These are phyloP conservation scores for Bolinopsis microptera DNA, from an alignment of 37 sponge, comb jelly and placozoan species.

Conservation along the genomic window DNA sequence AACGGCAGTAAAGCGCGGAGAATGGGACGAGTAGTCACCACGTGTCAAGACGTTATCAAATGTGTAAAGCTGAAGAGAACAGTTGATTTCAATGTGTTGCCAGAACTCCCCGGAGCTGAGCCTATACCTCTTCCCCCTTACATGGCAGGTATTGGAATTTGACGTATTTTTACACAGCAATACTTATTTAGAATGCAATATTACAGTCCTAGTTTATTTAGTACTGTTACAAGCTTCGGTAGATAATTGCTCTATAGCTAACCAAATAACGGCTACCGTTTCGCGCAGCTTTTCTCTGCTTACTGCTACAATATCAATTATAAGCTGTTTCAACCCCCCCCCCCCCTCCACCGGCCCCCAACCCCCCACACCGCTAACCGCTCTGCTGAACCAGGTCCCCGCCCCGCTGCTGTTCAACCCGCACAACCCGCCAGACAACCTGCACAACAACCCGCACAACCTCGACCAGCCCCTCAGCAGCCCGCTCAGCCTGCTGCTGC, in stretches of 20 bases:
- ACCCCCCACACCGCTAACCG: background rate
- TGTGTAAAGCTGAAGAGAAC: conserved; percentile 73
- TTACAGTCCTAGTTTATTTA: too few relatives aligned
- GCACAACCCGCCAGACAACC: background rate
- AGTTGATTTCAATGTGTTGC: conserved; percentile 76
- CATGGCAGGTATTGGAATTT: background rate
- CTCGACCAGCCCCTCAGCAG: background rate
- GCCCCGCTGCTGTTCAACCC: background rate
- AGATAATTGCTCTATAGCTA: too few relatives aligned
- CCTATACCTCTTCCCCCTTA: conserved; percentile 79
- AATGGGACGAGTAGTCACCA: conserved; percentile 84
- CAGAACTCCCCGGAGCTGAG: conserved; percentile 91
- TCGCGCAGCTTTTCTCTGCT: too few relatives aligned
- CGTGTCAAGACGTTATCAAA: conserved; percentile 87
- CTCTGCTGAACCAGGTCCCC: background rate
- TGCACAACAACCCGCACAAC: background rate
- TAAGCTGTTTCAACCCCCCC: too few relatives aligned
- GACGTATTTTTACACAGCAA: too few relatives aligned
- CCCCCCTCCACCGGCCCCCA: too few relatives aligned
- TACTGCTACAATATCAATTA: too few relatives aligned
- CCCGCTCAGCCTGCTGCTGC: background rate
- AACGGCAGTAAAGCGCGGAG: conserved; percentile 78
- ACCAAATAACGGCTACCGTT: too few relatives aligned
- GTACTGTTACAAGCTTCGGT: too few relatives aligned
- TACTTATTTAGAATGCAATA: too few relatives aligned